Evolutionary conservation across 2,888 invertebrate species (phyloP), one percentile per base, ranked within the genome.

Genomic region (Aricia artaxerxes): DNA sequence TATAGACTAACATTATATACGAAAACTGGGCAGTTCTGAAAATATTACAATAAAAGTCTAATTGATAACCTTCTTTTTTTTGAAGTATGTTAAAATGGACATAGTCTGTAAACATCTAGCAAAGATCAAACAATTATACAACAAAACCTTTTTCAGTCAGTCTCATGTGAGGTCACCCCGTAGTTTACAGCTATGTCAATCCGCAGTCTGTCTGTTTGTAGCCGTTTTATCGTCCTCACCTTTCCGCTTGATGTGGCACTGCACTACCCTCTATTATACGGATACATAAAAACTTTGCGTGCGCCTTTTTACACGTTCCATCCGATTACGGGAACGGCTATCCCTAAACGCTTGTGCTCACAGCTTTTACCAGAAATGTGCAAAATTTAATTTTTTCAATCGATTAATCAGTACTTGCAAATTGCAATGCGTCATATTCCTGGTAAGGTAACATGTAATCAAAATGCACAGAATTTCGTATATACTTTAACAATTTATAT

Each of bases 171-270:
- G 82, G 72, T 75, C n/a, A 69, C 81, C 83, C 80, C 83, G 83
- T 82, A 82, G 83, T 85, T 88, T 87, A 87, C 84, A 83, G 80
- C 82, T 81, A 83, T 85, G 86, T 87, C 85, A 87, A 87, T 86
- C 83, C 84, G 83, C 85, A 83, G 82, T 85, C 82, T 83, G 85
- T 83, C 78, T 83, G 84, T 87, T 87, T 85, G 87, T 86, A 82
- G 86, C 85, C 80, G 82, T 87, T 89, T 88, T 88, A 89, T 84
- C 83, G 85, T 85, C 85, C 84, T 84, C 88, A 88, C 88, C 88
- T 88, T 81, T 75, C 83, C 82, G 82, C 78, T 85, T 88, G 87
- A 89, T 89, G 89, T 85, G 81, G 73, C 84, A 83, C 82, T 88
- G 89, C 89, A 89, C 88, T 90, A 87, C 86, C 85, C 79, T 80